These are phyloP conservation scores for Alitta virens DNA, from an alignment of 2,888 invertebrate genomes.

Conservation along the genomic window DNA sequence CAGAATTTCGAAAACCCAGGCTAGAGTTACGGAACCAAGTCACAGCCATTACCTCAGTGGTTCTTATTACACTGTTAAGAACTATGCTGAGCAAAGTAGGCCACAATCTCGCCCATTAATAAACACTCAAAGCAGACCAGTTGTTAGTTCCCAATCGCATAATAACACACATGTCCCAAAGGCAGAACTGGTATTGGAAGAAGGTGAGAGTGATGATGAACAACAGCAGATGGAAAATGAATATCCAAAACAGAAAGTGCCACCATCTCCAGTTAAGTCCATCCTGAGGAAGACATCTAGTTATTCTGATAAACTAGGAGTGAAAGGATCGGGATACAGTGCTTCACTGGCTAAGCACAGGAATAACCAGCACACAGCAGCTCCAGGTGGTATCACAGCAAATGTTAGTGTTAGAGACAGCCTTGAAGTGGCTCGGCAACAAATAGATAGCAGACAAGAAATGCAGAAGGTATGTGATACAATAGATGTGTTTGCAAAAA, in stretches of 20 bases:
- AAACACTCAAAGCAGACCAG: neutral
- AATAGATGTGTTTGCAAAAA: too few relatives aligned
- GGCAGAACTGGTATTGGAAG: neutral
- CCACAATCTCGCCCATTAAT: neutral
- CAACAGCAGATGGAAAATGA: neutral
- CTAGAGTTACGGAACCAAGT: neutral
- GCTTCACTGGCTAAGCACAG: neutral
- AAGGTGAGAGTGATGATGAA: neutral
- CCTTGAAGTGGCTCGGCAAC: constrained; percentile 9
- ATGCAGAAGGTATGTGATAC: neutral
- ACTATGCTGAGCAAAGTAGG: neutral
- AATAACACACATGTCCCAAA: neutral
- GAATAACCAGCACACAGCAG: neutral
- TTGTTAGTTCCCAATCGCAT: neutral
- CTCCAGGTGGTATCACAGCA: neutral
- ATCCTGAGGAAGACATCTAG: constrained; percentile 9
- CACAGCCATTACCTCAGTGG: neutral
- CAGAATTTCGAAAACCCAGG: neutral
- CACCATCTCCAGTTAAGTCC: constrained; percentile 2
- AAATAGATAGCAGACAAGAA: neutral
- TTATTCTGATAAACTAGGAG: neutral
- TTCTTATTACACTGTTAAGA: neutral
- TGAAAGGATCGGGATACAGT: neutral
- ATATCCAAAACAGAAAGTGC: neutral
- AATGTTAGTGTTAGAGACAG: constrained; percentile 7